Evolutionary conservation across 2,797 vertebrate genomes (phyloP), one percentile per base, ranked within the genome.

Genomic region (Myripristis jacobus): DNA sequence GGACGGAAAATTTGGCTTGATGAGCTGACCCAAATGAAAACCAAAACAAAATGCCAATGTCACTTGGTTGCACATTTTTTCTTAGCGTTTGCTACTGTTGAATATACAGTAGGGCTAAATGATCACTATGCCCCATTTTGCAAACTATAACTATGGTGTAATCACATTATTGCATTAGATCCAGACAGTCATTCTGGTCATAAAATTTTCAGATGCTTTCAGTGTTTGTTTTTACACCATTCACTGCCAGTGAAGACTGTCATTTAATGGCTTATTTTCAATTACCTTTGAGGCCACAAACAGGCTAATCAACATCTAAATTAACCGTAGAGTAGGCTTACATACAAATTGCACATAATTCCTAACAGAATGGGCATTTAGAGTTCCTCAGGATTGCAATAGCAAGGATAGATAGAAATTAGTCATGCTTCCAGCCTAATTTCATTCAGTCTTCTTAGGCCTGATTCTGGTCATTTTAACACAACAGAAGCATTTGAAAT

Each of bases 1-100:
- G 75, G 79, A 72, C 65, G 51, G 81, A 80, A 74, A 80, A 81
- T 79, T 67, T 75, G 77, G 55, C 56, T 53, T 70, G 70, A 84
- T 77, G 57, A 82, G 54, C 61, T 77, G 70, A 80, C 41, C 66
- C 73, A 55, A 58, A 76, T 62, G 54, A 57, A 79, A 70, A 61
- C 2, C 56, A 63, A 70, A 80, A 68, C 34, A 54, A 56, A 13
- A 46, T 21, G 55, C 57, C 34, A 53, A 73, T 70, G 43, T 22
- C 19, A 9, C 69, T 65, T 67, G 41, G 24, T 9, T 73, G 54
- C 12, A 53, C 34, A 25, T 31, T 55, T 78, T 55, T 57, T 5
- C 3, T 50, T 13, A 29, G 3, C 10, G 25, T 56, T 43, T 36
- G 31, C 19, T 54, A 47, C 0, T 43, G 27, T 34, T 38, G 41